These are phyloP conservation scores for Onthophagus sagittarius DNA, from an alignment of 2,888 invertebrate species.

Conservation along the genomic window DNA sequence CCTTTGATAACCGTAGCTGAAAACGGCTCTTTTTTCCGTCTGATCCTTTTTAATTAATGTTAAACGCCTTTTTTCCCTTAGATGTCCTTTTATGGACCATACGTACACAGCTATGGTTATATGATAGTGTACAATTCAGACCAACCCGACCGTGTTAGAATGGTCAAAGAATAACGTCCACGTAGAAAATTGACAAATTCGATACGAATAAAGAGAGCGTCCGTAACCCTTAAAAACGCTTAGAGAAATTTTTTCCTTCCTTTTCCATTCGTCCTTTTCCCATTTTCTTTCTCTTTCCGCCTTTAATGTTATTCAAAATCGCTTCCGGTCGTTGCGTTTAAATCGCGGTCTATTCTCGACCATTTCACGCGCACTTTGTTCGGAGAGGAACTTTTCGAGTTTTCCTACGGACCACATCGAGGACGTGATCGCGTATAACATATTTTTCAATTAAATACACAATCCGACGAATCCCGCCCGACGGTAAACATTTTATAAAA, in stretches of 20 bases:
- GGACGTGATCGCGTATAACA: neutral
- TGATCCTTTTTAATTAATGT: neutral
- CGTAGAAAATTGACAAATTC: constrained; percentile 19
- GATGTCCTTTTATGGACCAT: neutral
- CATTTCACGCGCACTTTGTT: constrained; percentile 34
- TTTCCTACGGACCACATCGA: neutral
- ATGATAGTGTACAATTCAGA: neutral
- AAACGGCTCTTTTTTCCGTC: neutral
- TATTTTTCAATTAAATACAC: neutral
- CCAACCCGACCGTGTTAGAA: neutral
- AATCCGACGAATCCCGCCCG: neutral
- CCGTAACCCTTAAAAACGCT: neutral
- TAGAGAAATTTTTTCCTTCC: too few species aligned
- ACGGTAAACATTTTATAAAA: neutral
- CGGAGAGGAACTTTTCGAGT: neutral
- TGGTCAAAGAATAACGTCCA: constrained; percentile 6
- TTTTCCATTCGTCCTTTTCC: too few species aligned
- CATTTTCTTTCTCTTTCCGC: too few species aligned
- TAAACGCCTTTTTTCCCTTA: neutral
- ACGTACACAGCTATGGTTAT: neutral
- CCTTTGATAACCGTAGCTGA: neutral
- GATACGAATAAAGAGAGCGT: constrained; percentile 7
- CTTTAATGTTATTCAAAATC: constrained; percentile 23
- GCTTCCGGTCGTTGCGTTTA: constrained; percentile 31
- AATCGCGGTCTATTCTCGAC: constrained; percentile 33